Percentiles rank a stretch among this genome's conserved stretches.
These are phyloP conservation scores for Stichodactyla helianthus DNA, from an alignment of 64 coral and sea anemone species.

Conservation along the genomic window DNA sequence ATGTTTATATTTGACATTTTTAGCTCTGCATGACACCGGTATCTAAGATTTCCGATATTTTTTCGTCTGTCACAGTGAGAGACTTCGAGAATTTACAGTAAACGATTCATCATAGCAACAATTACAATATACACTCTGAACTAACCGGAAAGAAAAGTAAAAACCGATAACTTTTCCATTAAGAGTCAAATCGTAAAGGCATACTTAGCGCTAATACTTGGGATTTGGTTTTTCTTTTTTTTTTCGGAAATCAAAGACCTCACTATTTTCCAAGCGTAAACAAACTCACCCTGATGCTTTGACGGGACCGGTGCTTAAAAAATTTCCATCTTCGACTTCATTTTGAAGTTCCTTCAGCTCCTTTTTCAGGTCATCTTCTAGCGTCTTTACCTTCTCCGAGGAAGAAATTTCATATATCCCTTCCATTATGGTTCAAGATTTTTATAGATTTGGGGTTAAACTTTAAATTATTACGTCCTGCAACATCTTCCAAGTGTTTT, in stretches of 20 bases:
- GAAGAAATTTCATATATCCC: conserved; percentile 93
- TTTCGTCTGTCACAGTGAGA: not conserved
- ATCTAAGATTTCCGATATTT: not conserved
- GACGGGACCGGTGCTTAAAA: conserved; percentile 42
- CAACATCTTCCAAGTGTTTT: not conserved
- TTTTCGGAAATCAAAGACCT: not conserved
- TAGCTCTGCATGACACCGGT: not conserved
- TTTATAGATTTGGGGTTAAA: not conserved
- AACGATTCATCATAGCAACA: not conserved
- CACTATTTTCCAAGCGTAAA: not conserved
- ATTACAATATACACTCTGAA: not conserved
- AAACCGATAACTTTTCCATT: not conserved
- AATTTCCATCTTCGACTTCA: conserved; percentile 93
- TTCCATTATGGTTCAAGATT: conserved; percentile 43
- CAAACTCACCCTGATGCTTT: conserved; percentile 80
- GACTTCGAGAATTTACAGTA: not conserved
- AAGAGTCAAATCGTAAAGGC: not conserved
- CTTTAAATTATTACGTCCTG: not conserved
- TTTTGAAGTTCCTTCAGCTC: conserved; percentile 93
- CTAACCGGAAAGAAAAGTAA: not conserved
- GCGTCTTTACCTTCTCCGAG: conserved; percentile 72
- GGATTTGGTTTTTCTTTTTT: not conserved
- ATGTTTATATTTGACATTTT: not conserved
- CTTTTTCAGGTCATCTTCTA: conserved; percentile 86
- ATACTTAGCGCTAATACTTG: not conserved